phyloP scores from a whole-genome alignment of 2,888 invertebrate genomes.

The Leptopilina myrica region DNA sequence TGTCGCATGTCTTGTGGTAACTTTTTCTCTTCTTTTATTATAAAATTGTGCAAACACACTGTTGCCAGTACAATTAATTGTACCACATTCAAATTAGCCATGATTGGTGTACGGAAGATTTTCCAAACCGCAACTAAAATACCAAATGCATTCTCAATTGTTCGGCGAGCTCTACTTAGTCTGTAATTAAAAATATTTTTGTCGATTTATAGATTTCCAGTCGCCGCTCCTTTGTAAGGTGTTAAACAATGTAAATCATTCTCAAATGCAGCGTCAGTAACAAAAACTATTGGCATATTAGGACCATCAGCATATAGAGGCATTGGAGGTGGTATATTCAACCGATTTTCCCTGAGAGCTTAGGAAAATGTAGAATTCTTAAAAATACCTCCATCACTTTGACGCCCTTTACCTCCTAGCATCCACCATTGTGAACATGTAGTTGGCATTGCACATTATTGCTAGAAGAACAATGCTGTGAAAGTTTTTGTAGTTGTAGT shows the following conservation, averaged over 20 bases:
- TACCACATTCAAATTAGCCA: neutral
- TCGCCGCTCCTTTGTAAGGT: neutral
- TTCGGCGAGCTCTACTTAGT: neutral
- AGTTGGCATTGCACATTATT: no score
- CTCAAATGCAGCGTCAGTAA: neutral
- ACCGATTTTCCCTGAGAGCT: no score
- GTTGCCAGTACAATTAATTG: neutral
- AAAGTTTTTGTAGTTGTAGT: no score
- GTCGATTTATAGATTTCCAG: neutral
- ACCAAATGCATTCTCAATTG: neutral
- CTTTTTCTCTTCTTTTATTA: neutral
- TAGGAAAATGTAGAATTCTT: no score
- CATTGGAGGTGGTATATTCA: no score
- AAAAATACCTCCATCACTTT: no score
- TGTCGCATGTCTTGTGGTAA: neutral
- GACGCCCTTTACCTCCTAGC: no score
- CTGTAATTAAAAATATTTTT: conserved; percentile 12
- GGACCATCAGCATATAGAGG: neutral
- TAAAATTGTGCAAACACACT: neutral
- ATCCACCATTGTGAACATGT: no score
- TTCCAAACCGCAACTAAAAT: neutral
- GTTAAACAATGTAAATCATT: neutral
- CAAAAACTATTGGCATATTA: neutral
- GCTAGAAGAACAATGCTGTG: no score
- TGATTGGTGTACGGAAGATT: neutral